Evolutionary conservation across 2,113 vertebrate species (phyloP).

Genomic region (Alces alces): DNA sequence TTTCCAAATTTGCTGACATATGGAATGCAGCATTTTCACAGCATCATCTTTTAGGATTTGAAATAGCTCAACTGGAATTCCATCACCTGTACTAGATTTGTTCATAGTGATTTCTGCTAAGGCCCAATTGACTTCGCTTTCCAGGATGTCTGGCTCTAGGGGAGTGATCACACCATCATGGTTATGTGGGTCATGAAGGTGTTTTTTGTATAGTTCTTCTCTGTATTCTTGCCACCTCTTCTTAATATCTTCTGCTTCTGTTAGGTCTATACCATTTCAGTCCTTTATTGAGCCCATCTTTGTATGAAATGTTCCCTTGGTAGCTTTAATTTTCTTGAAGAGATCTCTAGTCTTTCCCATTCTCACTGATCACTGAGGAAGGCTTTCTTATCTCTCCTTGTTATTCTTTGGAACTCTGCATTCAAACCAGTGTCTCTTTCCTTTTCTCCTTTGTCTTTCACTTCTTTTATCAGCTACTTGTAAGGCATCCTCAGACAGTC

Average conservation of each 20-base stretch:
- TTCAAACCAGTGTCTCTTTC: neutral
- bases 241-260: neutral
- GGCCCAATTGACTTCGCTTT: neutral
- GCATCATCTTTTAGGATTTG: neutral
- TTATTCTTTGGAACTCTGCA: neutral
- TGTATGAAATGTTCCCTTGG: neutral
- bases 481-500: neutral
- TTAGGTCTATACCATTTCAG: neutral
- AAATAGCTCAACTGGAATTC: neutral
- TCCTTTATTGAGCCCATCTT: neutral
- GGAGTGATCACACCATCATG: neutral
- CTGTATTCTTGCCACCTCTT: neutral
- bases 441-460: neutral
- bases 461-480: neutral
- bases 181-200: neutral
- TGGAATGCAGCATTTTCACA: neutral
- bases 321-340: neutral
- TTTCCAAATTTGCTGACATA: neutral
- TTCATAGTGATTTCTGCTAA: neutral
- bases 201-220: neutral
- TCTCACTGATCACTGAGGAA: neutral
- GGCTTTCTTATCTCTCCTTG: neutral
- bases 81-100: neutral
- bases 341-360: neutral
- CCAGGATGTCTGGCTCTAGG: neutral